Evolutionary conservation across 2,113 vertebrate species (phyloP).

Genomic region (Strigops habroptila): DNA sequence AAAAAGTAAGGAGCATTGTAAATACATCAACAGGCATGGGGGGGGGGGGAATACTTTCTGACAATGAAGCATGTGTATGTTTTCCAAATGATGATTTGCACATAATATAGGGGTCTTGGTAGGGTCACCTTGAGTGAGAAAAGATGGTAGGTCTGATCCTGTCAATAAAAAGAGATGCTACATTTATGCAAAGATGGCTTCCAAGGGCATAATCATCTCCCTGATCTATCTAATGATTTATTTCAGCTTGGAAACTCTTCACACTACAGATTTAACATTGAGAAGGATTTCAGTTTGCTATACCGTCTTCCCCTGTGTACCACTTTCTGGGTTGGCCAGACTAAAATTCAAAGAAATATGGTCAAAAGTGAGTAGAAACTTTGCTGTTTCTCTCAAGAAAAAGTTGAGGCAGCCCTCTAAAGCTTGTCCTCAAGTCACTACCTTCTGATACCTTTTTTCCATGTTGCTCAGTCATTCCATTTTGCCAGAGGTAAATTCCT

Average conservation of each 20-base stretch:
- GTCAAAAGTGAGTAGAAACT: background rate
- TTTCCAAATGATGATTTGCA: background rate
- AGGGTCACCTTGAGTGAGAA: background rate
- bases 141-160: background rate
- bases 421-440: background rate
- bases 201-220: background rate
- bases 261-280: background rate
- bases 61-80: background rate
- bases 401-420: background rate
- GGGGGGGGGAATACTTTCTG: background rate
- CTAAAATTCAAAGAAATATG: background rate
- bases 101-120: background rate
- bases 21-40: background rate
- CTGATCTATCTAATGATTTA: background rate
- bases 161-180: background rate
- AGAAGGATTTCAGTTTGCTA: background rate
- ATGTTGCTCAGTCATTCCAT: accelerated
- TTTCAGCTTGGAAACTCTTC: background rate
- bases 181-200: background rate
- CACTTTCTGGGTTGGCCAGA: background rate
- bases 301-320: background rate
- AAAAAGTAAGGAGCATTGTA: background rate
- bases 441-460: background rate
- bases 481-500: background rate
- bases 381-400: accelerated